Percentiles rank a stretch among this genome's conserved stretches.
Conservation (phyloP, 2,797 vertebrate species). For the Anabas testudineus region DNA sequence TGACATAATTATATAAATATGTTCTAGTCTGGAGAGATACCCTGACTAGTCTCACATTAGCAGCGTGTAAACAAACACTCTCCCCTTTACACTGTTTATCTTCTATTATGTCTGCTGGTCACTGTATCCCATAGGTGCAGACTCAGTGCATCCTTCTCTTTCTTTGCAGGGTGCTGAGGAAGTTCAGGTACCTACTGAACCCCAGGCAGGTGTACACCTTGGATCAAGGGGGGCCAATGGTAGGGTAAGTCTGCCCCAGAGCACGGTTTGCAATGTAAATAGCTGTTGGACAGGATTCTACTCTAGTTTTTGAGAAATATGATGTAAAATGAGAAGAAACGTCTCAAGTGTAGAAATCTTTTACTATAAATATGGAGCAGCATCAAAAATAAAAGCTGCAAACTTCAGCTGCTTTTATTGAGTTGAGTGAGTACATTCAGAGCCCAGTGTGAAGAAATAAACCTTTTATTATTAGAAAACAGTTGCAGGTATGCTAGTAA, state of each 20-base stretch:
- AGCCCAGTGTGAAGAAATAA: not conserved
- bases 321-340: not conserved
- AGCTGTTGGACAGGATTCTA: no score
- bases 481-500: not conserved
- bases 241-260: conserved; percentile 85
- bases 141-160: conserved; percentile 2
- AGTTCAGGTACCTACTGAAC: conserved; percentile 95
- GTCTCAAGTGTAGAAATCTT: not conserved
- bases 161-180: conserved; percentile 88
- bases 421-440: not conserved
- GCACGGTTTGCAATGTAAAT: no score
- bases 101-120: no score
- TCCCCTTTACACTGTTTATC: no score
- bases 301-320: not conserved
- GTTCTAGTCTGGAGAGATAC: not conserved
- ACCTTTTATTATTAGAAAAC: no score
- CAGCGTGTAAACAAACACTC: no score
- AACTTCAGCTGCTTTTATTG: no score
- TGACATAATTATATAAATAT: not conserved
- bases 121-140: not conserved
- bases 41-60: not conserved
- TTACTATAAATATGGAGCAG: not conserved
- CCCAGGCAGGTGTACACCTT: conserved; percentile 96
- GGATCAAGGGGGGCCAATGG: conserved; percentile 90
- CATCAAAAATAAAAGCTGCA: not conserved